Evolutionary conservation across 2,797 vertebrate genomes (phyloP), one percentile per base, ranked within the genome.

Genomic region (Rhadinocentrus ornatus): DNA sequence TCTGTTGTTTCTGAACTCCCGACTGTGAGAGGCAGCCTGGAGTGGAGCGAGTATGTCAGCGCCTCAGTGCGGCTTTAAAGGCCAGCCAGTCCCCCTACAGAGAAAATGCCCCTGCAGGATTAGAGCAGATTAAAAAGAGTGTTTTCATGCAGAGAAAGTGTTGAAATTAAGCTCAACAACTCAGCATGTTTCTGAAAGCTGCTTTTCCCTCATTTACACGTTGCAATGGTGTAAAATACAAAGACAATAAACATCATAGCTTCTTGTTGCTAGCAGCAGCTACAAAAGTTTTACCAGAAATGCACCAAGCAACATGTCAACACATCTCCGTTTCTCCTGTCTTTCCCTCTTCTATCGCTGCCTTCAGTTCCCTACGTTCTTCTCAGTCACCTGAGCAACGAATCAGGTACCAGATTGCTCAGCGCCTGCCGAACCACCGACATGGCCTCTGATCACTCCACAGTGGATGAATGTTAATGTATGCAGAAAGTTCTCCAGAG

Each of bases 381-480:
- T 73, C 94, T 97, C 96, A 98, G 96, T 95, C 97, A 98, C 91
- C 94, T 99, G 95, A 97, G 95, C 96, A 95, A 92, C 95, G 97
- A 98, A 95, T 96, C 97, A 99, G 97, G 97, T 99, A 99, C 93
- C 91, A 18, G 83, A 84, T 75, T 77, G 73, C 74, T 55, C 63
- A 84, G 80, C 78, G 58, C 81, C 81, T 81, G 62, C 52, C 78
- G 73, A 56, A 71, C 70, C 75, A 52, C 71, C 71, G 73, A 32
- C 71, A 15, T 39, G 59, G 71, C 74, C 77, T 80, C 15, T 27
- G 31, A n/a, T 46, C 73, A 12, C 53, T 71, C 71, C 55, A 44
- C 78, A 75, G 63, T 27, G 70, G 84, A 86, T 90, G 78, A 90
- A 91, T 91, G 88, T 87, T 31, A 31, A 70, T 73, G 82, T 88